phyloP scores from a whole-genome alignment of 64 coral and sea anemone species.

The Platygyra sinensis region DNA sequence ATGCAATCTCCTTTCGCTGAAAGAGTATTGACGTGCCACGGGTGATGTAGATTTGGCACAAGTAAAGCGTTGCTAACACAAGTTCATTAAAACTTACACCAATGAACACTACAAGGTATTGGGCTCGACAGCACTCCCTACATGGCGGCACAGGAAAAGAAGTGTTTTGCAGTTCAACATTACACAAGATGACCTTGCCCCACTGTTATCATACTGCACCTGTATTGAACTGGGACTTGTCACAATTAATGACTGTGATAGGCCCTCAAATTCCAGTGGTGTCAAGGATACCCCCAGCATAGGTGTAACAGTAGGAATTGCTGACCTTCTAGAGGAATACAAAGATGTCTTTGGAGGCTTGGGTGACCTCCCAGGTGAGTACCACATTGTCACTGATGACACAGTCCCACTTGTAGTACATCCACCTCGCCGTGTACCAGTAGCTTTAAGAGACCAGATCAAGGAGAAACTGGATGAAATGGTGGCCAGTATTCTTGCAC shows the following conservation, averaged over 20 bases:
- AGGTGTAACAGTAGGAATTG: conserved; percentile 32
- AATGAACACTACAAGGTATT: conserved; percentile 49
- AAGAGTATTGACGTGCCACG: too few species aligned
- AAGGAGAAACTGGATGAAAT: too few species aligned
- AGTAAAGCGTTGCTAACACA: conserved; percentile 54
- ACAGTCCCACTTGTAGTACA: too few species aligned
- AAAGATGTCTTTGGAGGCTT: conserved; percentile 41
- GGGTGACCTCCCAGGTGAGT: too few species aligned
- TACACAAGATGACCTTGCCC: conserved; percentile 50
- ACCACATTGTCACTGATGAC: too few species aligned
- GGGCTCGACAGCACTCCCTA: conserved; percentile 23
- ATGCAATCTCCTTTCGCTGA: too few species aligned
- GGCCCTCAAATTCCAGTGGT: conserved; percentile 28
- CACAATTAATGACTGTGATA: conserved; percentile 63
- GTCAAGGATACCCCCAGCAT: conserved; percentile 21
- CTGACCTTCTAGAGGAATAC: conserved; percentile 57
- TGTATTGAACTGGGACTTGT: conserved; percentile 55
- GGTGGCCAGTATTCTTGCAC: too few species aligned
- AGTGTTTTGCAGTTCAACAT: conserved; percentile 50
- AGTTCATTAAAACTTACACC: conserved; percentile 61
- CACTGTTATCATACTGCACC: conserved; percentile 46
- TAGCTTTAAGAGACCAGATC: too few species aligned
- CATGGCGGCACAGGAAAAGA: conserved; percentile 38
- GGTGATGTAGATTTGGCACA: conserved; percentile 50
- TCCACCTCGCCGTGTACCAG: too few species aligned